Evolutionary conservation across 2,113 vertebrate species (phyloP).

Genomic region (Fregetta grallaria): DNA sequence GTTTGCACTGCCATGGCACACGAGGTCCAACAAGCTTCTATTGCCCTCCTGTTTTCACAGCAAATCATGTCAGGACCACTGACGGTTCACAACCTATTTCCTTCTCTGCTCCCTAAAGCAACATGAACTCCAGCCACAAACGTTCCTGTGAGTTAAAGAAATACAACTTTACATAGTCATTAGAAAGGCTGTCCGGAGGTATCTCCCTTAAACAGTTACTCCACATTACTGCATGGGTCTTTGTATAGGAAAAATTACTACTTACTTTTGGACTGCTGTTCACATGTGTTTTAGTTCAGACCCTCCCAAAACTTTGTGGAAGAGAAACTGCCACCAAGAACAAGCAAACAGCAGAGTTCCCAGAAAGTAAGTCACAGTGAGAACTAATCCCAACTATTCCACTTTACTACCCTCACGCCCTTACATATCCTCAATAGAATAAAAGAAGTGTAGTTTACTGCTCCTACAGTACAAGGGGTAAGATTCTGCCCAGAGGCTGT

Average conservation of each 20-base stretch:
- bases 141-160: not conserved
- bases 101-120: not conserved
- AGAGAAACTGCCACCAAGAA: not conserved
- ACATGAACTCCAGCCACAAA: not conserved
- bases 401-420: not conserved
- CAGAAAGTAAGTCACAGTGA: not conserved
- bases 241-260: not conserved
- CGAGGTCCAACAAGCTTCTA: not conserved
- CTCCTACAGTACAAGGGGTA: not conserved
- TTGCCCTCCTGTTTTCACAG: fast-evolving
- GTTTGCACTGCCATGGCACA: not conserved
- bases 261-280: not conserved
- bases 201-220: not conserved
- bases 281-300: not conserved
- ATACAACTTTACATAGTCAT: not conserved
- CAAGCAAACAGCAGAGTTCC: not conserved
- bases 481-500: not conserved
- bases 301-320: not conserved
- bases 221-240: fast-evolving
- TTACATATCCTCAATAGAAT: not conserved
- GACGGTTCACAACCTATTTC: not conserved
- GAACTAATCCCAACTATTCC: not conserved
- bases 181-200: not conserved
- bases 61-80: not conserved
- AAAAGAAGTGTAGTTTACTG: not conserved